These are phyloP conservation scores for Plecotus auritus DNA, from an alignment of 2,113 vertebrate species.

Conservation along the genomic window DNA sequence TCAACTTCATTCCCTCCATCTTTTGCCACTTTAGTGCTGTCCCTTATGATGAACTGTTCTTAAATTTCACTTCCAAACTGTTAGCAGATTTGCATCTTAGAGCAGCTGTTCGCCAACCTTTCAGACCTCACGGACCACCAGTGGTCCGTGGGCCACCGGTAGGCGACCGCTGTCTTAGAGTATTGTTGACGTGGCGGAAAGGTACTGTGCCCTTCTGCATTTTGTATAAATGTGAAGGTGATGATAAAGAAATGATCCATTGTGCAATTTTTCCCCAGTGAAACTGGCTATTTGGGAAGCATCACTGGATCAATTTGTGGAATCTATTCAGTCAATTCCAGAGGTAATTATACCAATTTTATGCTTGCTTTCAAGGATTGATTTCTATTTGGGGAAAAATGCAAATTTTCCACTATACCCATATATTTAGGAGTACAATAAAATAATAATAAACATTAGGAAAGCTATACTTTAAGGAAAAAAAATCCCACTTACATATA, in stretches of 20 bases:
- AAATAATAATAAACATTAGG: not conserved
- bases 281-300: constrained; percentile 99
- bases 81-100: not conserved
- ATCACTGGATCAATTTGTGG: constrained; percentile 94
- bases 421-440: not conserved
- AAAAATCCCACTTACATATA: not conserved
- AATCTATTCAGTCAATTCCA: constrained; percentile 98
- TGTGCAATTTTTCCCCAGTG: constrained; percentile 81
- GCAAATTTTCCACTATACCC: not conserved
- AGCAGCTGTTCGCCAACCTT: not conserved
- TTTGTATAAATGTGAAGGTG: not conserved
- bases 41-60: not conserved
- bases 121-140: too few relatives aligned
- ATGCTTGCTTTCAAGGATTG: not conserved
- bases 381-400: not conserved
- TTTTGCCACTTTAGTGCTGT: not conserved
- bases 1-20: not conserved
- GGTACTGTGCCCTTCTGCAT: not conserved
- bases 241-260: not conserved
- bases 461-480: not conserved
- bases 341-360: constrained; percentile 85
- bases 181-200: not conserved
- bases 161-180: not conserved
- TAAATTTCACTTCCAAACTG: not conserved
- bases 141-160: too few relatives aligned